phyloP scores from a whole-genome alignment of 2,113 vertebrate species.

The Thalassoma bifasciatum region DNA sequence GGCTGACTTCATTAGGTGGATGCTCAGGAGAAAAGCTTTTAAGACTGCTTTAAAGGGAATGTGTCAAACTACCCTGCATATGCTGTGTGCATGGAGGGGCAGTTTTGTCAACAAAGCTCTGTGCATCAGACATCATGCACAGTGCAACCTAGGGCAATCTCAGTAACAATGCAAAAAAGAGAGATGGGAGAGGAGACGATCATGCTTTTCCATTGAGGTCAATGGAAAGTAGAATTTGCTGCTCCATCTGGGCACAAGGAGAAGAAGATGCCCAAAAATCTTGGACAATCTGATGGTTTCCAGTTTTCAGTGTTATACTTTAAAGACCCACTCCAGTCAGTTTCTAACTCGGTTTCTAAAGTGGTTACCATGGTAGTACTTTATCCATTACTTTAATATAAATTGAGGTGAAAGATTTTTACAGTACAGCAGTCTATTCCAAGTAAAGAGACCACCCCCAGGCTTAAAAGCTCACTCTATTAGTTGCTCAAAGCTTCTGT shows the following conservation, averaged over 20 bases:
- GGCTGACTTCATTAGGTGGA: constrained; percentile 75
- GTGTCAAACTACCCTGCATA: constrained; percentile 61
- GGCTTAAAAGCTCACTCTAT: neutral
- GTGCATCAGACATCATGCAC: constrained; percentile 41
- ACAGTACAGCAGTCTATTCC: too few species aligned
- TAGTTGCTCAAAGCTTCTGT: neutral
- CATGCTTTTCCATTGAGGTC: constrained; percentile 7
- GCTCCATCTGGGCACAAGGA: neutral
- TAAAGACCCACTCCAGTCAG: neutral
- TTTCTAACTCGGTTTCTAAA: neutral
- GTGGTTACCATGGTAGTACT: too few species aligned
- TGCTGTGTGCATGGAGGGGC: constrained; percentile 46
- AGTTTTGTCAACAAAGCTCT: constrained; percentile 57
- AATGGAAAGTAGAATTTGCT: constrained; percentile 5
- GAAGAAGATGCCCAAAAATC: neutral
- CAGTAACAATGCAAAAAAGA: constrained; percentile 23
- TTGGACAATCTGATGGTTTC: neutral
- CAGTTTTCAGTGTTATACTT: neutral
- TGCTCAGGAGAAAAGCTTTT: constrained; percentile 71
- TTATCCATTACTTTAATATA: too few species aligned
- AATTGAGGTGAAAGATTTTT: too few species aligned
- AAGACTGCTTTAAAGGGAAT: constrained; percentile 68
- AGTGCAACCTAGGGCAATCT: constrained; percentile 18
- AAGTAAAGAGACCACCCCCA: too few species aligned
- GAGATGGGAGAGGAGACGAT: constrained; percentile 10